Percentiles rank a stretch among this genome's conserved stretches.
Evolutionary conservation across 2,888 invertebrate species (phyloP).

Genomic region (Pandemis corylana): DNA sequence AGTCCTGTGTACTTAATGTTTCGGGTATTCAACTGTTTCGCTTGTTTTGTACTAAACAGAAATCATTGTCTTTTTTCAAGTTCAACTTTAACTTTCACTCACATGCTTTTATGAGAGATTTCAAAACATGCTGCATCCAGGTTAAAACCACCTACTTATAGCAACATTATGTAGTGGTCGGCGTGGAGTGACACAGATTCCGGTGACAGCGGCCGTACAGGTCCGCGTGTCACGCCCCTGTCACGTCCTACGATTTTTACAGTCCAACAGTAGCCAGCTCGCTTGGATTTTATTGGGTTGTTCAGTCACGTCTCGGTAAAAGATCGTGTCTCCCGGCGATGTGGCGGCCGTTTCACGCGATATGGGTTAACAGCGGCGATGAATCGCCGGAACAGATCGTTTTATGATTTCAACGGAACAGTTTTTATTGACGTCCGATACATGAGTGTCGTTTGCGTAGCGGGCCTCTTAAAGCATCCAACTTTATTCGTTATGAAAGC

Average conservation of each 20-base stretch:
- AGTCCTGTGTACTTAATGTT: conserved; percentile 45
- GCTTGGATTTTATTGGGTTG: conserved; percentile 74
- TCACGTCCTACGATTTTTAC: conserved; percentile 73
- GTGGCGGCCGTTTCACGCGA: conserved; percentile 67
- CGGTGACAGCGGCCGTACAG: conserved; percentile 15
- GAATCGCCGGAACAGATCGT: conserved; percentile 71
- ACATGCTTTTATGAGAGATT: background rate
- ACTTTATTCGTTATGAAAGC: conserved; percentile 24
- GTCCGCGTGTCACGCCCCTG: conserved; percentile 45
- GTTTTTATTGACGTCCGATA: conserved; percentile 58
- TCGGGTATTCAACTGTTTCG: conserved; percentile 22
- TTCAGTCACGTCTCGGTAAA: conserved; percentile 75
- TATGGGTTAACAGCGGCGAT: conserved; percentile 72
- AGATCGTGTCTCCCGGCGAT: conserved; percentile 69
- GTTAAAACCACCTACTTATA: background rate
- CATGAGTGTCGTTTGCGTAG: conserved; percentile 47
- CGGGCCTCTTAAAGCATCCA: conserved; percentile 42
- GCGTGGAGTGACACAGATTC: conserved; percentile 11
- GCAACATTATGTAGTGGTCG: background rate
- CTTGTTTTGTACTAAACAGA: conserved; percentile 6
- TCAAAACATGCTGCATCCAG: background rate
- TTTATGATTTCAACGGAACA: conserved; percentile 70
- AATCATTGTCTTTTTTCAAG: background rate
- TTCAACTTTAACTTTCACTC: too few species aligned
- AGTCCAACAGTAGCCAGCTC: conserved; percentile 60